Evolutionary conservation across 1,140 invertebrate genomes (phyloP).

Genomic region (Conus ventricosus): DNA sequence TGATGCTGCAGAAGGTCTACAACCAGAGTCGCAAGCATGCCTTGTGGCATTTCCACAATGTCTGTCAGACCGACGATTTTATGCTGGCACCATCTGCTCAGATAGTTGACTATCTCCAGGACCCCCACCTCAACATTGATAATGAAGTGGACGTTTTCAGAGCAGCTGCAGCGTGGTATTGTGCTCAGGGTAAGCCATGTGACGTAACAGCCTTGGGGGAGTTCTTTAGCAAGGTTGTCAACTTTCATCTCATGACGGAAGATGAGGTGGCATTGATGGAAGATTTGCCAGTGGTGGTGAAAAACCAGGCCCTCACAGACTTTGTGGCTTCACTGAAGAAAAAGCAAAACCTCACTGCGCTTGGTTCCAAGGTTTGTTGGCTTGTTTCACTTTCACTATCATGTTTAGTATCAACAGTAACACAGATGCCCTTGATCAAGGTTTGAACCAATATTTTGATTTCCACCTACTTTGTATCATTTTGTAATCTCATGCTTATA

Average conservation of each 20-base stretch:
- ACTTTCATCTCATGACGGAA: conserved; percentile 30
- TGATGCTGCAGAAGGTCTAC: conserved; percentile 22
- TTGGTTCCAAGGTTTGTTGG: neutral
- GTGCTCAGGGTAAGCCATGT: conserved; percentile 1
- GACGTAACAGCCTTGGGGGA: conserved; percentile 1
- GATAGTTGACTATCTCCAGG: conserved; percentile 24
- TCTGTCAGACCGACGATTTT: conserved; percentile 26
- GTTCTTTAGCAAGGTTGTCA: conserved; percentile 6
- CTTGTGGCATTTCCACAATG: conserved; percentile 26
- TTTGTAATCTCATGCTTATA: too few relatives aligned
- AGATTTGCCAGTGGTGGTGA: neutral
- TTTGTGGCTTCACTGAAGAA: conserved; percentile 16
- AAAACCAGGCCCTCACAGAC: neutral
- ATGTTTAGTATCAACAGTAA: too few relatives aligned
- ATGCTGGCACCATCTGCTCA: neutral
- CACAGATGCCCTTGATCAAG: too few relatives aligned
- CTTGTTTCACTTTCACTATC: too few relatives aligned
- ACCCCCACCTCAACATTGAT: conserved; percentile 23
- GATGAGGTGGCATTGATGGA: neutral
- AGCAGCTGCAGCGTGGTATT: conserved; percentile 17
- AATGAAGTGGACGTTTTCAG: conserved; percentile 30
- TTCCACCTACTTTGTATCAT: too few relatives aligned
- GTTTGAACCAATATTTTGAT: too few relatives aligned
- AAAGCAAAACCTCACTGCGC: neutral
- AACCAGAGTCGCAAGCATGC: conserved; percentile 5